Evolutionary conservation across 2,113 vertebrate species (phyloP).

Genomic region (Setophaga kirtlandii): DNA sequence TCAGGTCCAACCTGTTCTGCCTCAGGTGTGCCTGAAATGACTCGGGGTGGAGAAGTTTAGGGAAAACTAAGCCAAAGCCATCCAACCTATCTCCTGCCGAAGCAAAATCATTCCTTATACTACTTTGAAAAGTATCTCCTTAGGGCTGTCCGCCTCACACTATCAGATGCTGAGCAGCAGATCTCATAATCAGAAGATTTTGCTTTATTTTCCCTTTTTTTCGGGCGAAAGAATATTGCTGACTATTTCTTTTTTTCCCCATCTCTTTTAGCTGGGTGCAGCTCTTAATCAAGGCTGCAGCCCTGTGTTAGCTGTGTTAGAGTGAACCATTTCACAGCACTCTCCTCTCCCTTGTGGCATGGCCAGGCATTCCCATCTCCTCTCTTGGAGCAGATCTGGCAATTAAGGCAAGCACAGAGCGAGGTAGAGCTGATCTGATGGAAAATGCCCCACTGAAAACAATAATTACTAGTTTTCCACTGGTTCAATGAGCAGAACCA

Average conservation of each 20-base stretch:
- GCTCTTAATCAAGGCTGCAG: background rate
- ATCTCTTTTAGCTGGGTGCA: background rate
- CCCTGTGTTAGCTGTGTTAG: accelerated
- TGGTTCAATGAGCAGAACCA: background rate
- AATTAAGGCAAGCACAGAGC: background rate
- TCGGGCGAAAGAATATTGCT: background rate
- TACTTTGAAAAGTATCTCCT: background rate
- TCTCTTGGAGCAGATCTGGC: background rate
- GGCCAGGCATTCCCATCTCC: background rate
- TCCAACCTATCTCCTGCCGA: background rate
- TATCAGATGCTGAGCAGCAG: background rate
- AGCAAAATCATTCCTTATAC: background rate
- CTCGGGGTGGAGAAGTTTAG: background rate
- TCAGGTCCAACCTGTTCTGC: background rate
- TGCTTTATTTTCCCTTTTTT: background rate
- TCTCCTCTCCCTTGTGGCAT: background rate
- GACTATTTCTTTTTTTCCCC: background rate
- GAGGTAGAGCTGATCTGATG: background rate
- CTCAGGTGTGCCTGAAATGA: background rate
- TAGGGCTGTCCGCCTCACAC: background rate
- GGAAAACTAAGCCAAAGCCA: background rate
- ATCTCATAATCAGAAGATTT: background rate
- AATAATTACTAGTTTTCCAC: background rate
- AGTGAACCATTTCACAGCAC: background rate
- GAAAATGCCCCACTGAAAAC: background rate